Evolutionary conservation across 2,113 vertebrate species (phyloP), one percentile per base, ranked within the genome.

Genomic region (Oryzias javanicus): DNA sequence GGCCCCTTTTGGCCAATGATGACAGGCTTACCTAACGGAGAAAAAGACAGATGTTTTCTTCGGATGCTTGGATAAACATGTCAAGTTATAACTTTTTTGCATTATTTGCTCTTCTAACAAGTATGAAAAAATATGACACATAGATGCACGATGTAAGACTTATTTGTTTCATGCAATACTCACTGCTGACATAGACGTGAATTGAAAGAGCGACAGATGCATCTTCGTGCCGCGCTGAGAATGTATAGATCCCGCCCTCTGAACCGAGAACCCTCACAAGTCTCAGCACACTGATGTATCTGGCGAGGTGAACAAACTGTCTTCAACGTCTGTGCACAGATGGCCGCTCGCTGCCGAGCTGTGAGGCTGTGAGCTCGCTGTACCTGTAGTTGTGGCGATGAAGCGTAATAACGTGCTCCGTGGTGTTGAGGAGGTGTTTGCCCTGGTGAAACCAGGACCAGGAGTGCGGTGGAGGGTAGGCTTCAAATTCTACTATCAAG

Each of bases 161-260:
- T 0, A 35, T 35, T 35, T 12, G 35, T 12, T n/a, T 7, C 6
- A 19, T 49, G 49, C 25, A 14, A 4, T 22, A 89, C 87, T 96
- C 89, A 99, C 97, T 97, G 79, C 91, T 95, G 78, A 99, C 96
- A 14, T 95, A 96, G 74, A 99, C 92, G 8, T 86, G 90, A 80
- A 98, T 98, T 7, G 89, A 90, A 70, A 93, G 76, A 22, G 92
- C 90, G 60, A 92, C 84, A 16, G 77, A 91, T 55, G 91, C 91
- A 29, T 98, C 94, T 46, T 91, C 85, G 54, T 98, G 94, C 80
- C 89, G 92, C 82, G 92, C 93, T 17, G 89, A 91, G 87, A 98
- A 97, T 1, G 89, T 93, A 74, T 99, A 99, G 72, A 93, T 88
- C 72, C 97, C 97, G 40, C 94, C 95, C 87, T 99, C 97, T 2